These are phyloP conservation scores for Sialis fuliginosa DNA, from an alignment of 2,888 invertebrate species.

Conservation along the genomic window DNA sequence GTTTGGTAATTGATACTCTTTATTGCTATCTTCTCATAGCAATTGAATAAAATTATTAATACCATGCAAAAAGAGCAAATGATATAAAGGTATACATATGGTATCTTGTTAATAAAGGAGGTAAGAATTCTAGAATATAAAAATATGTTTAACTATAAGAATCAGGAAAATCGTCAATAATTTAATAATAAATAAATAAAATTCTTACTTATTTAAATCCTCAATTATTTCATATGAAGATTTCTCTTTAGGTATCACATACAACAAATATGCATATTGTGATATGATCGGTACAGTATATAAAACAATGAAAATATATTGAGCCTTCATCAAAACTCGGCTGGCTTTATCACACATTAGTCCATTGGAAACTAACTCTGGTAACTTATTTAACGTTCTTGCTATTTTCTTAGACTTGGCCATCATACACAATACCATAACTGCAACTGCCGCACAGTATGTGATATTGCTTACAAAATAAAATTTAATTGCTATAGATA, in stretches of 20 bases:
- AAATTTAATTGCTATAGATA: too few species aligned
- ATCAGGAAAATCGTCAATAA: too few species aligned
- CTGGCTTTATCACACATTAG: conserved; percentile 19
- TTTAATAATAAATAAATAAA: too few species aligned
- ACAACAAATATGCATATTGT: conserved; percentile 13
- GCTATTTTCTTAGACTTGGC: conserved; percentile 16
- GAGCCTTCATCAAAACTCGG: conserved; percentile 11
- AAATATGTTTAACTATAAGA: too few species aligned
- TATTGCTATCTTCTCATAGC: conserved; percentile 21
- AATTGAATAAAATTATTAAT: conserved; percentile 18
- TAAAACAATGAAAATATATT: conserved; percentile 14
- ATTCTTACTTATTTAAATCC: too few species aligned
- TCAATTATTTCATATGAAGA: too few species aligned
- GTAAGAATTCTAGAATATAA: conserved; percentile 10
- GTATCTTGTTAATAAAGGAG: conserved; percentile 16
- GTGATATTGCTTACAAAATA: neutral
- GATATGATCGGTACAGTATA: conserved; percentile 8
- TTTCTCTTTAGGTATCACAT: too few species aligned
- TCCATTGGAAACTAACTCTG: conserved; percentile 15
- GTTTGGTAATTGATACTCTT: conserved; percentile 18
- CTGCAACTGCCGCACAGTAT: neutral
- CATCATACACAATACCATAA: conserved; percentile 15
- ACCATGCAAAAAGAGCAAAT: conserved; percentile 15
- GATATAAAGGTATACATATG: conserved; percentile 18
- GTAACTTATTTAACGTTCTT: conserved; percentile 16